phyloP scores from a whole-genome alignment of 2,113 vertebrate genomes.

The Ramphastos sulfuratus region DNA sequence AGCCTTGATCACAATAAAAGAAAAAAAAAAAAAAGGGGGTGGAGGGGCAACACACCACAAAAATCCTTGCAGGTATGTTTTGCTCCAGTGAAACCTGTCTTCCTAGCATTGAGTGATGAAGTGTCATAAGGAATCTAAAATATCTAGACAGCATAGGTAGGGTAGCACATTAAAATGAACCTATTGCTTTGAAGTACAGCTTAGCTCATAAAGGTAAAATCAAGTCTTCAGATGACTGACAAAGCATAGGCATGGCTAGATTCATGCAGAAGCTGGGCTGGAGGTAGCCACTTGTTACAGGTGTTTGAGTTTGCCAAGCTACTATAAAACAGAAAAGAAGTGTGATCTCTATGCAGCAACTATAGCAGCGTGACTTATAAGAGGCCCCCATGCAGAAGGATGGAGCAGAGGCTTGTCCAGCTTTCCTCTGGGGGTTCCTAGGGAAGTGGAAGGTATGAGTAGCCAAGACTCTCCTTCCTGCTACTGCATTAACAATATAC shows the following conservation, averaged over 20 bases:
- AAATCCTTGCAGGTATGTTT: not conserved
- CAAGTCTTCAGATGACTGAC: not conserved
- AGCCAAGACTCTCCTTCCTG: not conserved
- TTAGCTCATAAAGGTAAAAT: not conserved
- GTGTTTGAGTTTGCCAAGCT: not conserved
- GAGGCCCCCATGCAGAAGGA: not conserved
- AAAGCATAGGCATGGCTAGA: not conserved
- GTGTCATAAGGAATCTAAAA: not conserved
- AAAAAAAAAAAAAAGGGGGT: not conserved
- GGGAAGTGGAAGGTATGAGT: not conserved
- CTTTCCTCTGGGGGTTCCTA: not conserved
- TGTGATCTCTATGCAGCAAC: not conserved
- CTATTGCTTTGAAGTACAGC: not conserved
- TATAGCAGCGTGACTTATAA: not conserved
- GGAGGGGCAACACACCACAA: not conserved
- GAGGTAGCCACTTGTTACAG: not conserved
- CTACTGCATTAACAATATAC: not conserved
- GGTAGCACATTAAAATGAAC: not conserved
- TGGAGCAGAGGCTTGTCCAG: not conserved
- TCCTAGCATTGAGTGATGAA: not conserved
- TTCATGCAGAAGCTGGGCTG: not conserved
- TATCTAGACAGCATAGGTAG: not conserved
- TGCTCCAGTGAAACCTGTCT: not conserved
- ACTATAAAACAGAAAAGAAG: not conserved
- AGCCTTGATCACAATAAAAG: not conserved